Conservation (phyloP, 2,797 vertebrate genomes). For the Channa striata region DNA sequence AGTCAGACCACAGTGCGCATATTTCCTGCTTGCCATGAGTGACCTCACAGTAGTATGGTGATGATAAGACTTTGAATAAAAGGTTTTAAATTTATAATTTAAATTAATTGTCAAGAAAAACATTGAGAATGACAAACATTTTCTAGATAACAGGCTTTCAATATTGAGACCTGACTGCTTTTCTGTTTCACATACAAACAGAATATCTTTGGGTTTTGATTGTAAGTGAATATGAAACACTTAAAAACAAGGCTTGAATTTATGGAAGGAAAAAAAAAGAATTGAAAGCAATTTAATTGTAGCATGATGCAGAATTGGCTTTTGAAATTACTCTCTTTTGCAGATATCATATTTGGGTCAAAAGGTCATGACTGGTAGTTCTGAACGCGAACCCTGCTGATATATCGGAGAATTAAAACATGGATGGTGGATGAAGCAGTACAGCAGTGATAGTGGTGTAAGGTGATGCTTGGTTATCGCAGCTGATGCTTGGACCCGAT, state of each 20-base stretch:
- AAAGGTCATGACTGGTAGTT: neutral
- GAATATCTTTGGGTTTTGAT: neutral
- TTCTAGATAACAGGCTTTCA: neutral
- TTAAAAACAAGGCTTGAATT: no score
- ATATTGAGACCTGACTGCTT: neutral
- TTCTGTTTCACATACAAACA: neutral
- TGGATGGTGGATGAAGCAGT: neutral
- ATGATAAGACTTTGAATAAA: neutral
- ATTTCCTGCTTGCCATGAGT: neutral
- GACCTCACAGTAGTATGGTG: neutral
- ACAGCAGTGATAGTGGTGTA: neutral
- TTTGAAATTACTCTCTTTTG: no score
- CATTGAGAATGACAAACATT: neutral
- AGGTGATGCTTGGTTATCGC: neutral
- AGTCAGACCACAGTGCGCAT: neutral
- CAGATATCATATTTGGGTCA: neutral
- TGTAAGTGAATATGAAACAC: neutral
- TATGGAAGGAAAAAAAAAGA: neutral
- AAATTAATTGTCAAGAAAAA: neutral
- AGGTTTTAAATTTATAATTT: no score
- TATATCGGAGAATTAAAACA: neutral
- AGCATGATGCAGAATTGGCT: no score
- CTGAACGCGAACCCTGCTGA: neutral
- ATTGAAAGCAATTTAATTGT: no score
- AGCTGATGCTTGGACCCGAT: neutral